phyloP scores from a whole-genome alignment of 2,113 vertebrate genomes.

The Fulmarus glacialis region DNA sequence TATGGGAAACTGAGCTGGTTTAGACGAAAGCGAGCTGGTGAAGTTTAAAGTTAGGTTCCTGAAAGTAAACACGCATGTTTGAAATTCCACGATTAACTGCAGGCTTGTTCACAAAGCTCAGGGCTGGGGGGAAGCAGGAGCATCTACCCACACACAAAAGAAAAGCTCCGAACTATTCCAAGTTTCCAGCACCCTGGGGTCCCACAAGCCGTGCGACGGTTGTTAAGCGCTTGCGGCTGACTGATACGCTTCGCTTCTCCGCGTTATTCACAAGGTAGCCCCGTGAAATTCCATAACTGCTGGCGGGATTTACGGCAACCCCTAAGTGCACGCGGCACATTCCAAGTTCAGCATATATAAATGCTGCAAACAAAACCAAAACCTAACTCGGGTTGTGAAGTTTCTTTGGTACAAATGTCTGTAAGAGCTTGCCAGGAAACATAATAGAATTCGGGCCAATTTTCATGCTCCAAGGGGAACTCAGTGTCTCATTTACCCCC shows the following conservation, averaged over 20 bases:
- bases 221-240: background rate
- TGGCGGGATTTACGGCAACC: background rate
- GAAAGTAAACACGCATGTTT: constrained; percentile 20
- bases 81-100: constrained; percentile 30
- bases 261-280: background rate
- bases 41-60: constrained; percentile 6
- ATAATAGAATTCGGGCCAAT: constrained; percentile 15
- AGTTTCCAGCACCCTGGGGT: constrained; percentile 48
- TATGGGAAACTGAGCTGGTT: background rate
- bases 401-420: background rate
- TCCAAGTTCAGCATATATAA: background rate
- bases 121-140: constrained; percentile 16
- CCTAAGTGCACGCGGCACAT: background rate
- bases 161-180: constrained; percentile 14
- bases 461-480: constrained; percentile 52
- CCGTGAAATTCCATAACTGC: background rate
- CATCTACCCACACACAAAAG: constrained; percentile 13
- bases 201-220: background rate
- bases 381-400: background rate
- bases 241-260: background rate
- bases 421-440: constrained; percentile 40
- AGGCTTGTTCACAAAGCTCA: background rate
- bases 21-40: background rate
- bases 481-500: constrained; percentile 51
- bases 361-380: background rate